Base-by-base conservation (phyloP, 1,140 invertebrate genomes). In the Calycopis cecrops region DNA sequence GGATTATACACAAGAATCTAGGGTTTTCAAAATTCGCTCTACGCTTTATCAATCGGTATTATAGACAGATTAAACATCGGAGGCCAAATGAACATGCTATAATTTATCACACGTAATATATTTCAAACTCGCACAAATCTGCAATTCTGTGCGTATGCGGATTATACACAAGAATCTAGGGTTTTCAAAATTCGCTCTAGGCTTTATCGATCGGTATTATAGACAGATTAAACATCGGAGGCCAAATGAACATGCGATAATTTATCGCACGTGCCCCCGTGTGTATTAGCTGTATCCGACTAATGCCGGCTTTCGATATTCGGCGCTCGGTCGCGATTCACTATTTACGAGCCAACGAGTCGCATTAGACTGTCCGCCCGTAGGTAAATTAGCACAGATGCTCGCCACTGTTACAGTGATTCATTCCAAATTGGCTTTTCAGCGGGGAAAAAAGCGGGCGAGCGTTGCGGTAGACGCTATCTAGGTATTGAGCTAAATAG, bases 381-480 rank as follows among this genome's bases (percentile, higher is more conserved):
- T 87, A 85, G 80, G 84, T 85, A 87, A 87, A 87, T 85, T 87
- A 87, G 84, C 84, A 79, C 84, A 87, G 81, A 85, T 87, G 84
- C 76, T 84, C 69, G 76, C 78, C 75, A 77, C 77, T 77, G 80
- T 84, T 84, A 81, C 82, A 74, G 77, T 85, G 82, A 85, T 87
- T 87, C 81, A 87, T 87, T 87, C 73, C 76, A 85, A 85, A 87
- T 87, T 87, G 81, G 82, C 81, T 85, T 85, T 85, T 79, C 81
- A 85, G 73, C 78, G 72, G 63, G 70, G 65, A 85, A 85, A 86
- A 85, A 83, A 72, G 54, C 38, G 35, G 51, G 54, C 55, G 58
- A 65, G 70, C 60, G 62, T 69, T 81, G 76, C 71, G 77, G 77
- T 76, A 71, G 71, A 74, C 69, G 73, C 65, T 79, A 76, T 79